Percentiles rank a stretch among this genome's conserved stretches.
These are phyloP conservation scores for Griposia aprilina DNA, from an alignment of 2,888 invertebrate genomes.

Conservation along the genomic window DNA sequence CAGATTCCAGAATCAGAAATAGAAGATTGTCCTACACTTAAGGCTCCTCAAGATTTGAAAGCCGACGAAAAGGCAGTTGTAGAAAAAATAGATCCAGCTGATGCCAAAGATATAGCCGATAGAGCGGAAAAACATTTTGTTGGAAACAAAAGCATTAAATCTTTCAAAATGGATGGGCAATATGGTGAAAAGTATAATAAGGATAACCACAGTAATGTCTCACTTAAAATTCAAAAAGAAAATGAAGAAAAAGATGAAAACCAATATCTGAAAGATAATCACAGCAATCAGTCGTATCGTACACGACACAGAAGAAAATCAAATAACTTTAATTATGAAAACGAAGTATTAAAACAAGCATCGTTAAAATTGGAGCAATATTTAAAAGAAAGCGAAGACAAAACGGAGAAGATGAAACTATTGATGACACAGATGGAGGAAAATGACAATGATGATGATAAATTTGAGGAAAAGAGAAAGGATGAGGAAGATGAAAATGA, in stretches of 20 bases:
- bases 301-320: constrained; percentile 84
- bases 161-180: constrained; percentile 85
- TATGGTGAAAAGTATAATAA: constrained; percentile 84
- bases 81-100: constrained; percentile 83
- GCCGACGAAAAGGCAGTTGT: constrained; percentile 88
- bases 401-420: constrained; percentile 79
- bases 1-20: constrained; percentile 89
- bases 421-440: constrained; percentile 76
- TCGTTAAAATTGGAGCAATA: constrained; percentile 89
- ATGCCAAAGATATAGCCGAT: constrained; percentile 83
- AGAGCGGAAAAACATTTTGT: constrained; percentile 83
- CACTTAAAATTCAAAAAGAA: constrained; percentile 82
- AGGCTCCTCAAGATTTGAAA: constrained; percentile 88
- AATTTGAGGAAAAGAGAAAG: constrained; percentile 73
- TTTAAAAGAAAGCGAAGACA: constrained; percentile 82
- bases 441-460: constrained; percentile 79
- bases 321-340: constrained; percentile 91
- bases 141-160: constrained; percentile 83
- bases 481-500: constrained; percentile 74
- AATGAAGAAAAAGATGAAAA: constrained; percentile 85
- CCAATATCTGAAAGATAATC: constrained; percentile 86
- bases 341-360: constrained; percentile 90
- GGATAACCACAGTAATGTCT: constrained; percentile 85
- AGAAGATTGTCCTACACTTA: constrained; percentile 88
- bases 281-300: constrained; percentile 85